Conservation (phyloP, 2,113 vertebrate species). For the Girardinichthys multiradiatus region DNA sequence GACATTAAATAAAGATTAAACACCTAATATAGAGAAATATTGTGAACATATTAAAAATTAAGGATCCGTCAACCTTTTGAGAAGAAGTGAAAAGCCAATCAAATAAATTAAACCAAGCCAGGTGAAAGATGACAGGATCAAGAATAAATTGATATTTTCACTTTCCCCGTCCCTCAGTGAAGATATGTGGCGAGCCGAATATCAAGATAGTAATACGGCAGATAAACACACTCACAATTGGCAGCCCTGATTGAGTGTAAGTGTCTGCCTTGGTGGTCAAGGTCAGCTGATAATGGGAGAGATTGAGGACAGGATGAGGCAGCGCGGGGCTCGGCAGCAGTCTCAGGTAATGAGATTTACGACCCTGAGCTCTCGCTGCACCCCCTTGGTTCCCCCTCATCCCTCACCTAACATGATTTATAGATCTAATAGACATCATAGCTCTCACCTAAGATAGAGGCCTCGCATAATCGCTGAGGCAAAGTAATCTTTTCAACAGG, state of each 20-base stretch:
- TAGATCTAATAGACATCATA: conserved; percentile 75
- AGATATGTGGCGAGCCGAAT: conserved; percentile 26
- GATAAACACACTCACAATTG: conserved; percentile 31
- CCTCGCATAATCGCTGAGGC: conserved; percentile 64
- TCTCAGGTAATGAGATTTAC: conserved; percentile 81
- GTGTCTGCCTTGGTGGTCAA: conserved; percentile 74
- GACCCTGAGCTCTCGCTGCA: conserved; percentile 71
- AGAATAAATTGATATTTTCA: conserved; percentile 45
- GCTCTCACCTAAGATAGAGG: conserved; percentile 67
- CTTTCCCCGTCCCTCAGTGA: conserved; percentile 31
- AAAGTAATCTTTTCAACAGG: conserved; percentile 63
- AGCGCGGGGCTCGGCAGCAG: conserved; percentile 59
- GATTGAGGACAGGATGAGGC: conserved; percentile 73
- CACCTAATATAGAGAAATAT: neutral
- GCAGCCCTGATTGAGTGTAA: conserved; percentile 74
- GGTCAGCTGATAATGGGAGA: conserved; percentile 80
- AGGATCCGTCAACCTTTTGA: neutral
- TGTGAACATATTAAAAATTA: neutral
- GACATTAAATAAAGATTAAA: neutral
- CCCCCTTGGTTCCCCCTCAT: conserved; percentile 13
- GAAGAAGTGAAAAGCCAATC: conserved; percentile 12
- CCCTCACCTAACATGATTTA: conserved; percentile 75
- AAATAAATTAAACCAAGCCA: conserved; percentile 16
- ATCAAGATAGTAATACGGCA: conserved; percentile 49
- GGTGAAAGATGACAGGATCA: conserved; percentile 32